A percentile compares a stretch with the other conserved stretches of the same genome.
phyloP scores from a whole-genome alignment of 2,888 invertebrate genomes.

The Syritta pipiens region DNA sequence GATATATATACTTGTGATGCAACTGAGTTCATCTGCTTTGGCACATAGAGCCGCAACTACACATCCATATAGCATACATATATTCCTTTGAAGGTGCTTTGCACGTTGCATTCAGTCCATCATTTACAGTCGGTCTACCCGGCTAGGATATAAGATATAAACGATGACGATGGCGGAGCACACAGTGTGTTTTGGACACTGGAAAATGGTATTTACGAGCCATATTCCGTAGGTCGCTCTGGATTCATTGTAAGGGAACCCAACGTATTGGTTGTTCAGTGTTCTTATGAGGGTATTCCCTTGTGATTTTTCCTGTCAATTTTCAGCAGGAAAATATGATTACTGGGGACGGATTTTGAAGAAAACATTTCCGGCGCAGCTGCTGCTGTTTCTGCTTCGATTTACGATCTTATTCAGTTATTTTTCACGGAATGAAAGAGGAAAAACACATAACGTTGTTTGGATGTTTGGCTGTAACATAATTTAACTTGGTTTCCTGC shows the following conservation, averaged over 20 bases:
- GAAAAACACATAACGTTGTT: background rate
- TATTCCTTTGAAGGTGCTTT: too few species aligned
- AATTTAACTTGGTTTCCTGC: conserved; percentile 16
- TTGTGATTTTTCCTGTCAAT: conserved; percentile 22
- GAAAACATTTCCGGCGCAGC: conserved; percentile 11
- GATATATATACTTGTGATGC: too few species aligned
- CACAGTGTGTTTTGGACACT: background rate
- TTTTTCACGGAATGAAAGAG: background rate
- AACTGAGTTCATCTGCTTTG: too few species aligned
- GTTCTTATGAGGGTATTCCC: conserved; percentile 4
- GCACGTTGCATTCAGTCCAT: too few species aligned
- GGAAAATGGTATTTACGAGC: background rate
- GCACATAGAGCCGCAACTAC: too few species aligned
- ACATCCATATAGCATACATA: too few species aligned
- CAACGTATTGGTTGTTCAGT: too few species aligned
- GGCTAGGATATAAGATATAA: too few species aligned
- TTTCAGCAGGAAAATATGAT: conserved; percentile 26
- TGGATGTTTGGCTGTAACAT: conserved; percentile 13
- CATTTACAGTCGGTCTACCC: too few species aligned
- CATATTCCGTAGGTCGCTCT: too few species aligned
- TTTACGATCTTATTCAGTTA: conserved; percentile 2
- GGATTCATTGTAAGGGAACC: too few species aligned
- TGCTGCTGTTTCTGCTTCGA: conserved; percentile 1
- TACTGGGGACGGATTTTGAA: conserved; percentile 13
- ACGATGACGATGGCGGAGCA: background rate